Evolutionary conservation across 2,113 vertebrate species (phyloP), one percentile per base, ranked within the genome.

Genomic region (Sporophila hypoxantha): DNA sequence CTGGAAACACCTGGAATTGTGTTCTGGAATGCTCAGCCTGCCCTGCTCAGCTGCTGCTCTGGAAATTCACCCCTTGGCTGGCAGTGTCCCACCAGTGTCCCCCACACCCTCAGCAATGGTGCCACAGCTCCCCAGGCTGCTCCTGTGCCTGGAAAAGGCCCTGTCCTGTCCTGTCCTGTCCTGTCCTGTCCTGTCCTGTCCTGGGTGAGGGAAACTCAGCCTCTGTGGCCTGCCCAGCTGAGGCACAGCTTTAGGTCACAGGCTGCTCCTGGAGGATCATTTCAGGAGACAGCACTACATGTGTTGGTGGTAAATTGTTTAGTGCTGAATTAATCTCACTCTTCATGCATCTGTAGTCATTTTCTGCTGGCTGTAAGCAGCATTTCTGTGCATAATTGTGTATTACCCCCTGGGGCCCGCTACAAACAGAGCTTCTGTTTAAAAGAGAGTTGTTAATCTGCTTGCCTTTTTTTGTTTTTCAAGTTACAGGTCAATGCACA

Each of bases 301-400:
- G 41, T 52, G 57, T 41, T 44, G 32, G 70, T 4, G 12, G 34
- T 27, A 50, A 78, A 86, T 57, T 27, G 65, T 46, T 74, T 52
- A 64, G 57, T 68, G 75, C 50, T 78, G 50, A 50, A 39, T 90
- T 62, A 53, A 69, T 84, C 74, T 68, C 30, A 6, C 55, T 84
- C 59, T 90, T 79, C 47, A 34, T 23, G 71, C 47, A 68, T 44
- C 85, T 78, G 66, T 46, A 90, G 74, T 65, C 44, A 62, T 91
- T 92, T 91, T 81, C 41, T 81, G 86, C 79, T 85, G 52, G 27
- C 71, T 75, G 34, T 29, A 70, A 80, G 49, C 82, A 85, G 61
- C 61, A 14, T 75, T 93, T 88, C 66, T 71, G 70, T 73, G 66
- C 62, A 18, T 89, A 89, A 86, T 87, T 91, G 78, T 55, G 29